phyloP scores from a whole-genome alignment of 2,797 vertebrate species.

The Steatocranus sp. region DNA sequence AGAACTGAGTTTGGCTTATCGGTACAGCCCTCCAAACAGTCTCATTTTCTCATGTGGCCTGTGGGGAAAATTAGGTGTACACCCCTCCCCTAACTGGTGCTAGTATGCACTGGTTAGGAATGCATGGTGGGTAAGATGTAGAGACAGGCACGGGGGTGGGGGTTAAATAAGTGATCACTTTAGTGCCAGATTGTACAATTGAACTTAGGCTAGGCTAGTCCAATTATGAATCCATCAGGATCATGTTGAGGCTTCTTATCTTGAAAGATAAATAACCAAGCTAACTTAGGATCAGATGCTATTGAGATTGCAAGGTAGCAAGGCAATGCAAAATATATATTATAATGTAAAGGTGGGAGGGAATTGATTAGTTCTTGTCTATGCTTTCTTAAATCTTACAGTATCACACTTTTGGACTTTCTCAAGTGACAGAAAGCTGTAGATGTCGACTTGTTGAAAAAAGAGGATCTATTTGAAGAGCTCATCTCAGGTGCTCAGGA shows the following conservation, averaged over 20 bases:
- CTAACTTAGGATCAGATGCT: slow-evolving; percentile 14
- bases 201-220: slow-evolving; percentile 18
- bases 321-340: slow-evolving; percentile 20
- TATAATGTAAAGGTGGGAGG: background rate
- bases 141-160: slow-evolving; percentile 25
- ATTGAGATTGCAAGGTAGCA: background rate
- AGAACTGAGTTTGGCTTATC: background rate
- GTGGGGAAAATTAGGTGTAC: background rate
- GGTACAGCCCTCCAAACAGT: background rate
- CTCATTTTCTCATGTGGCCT: background rate
- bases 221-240: slow-evolving; percentile 1
- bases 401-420: background rate
- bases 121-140: slow-evolving; percentile 34
- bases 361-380: slow-evolving; percentile 26
- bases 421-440: slow-evolving; percentile 2
- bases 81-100: background rate
- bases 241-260: background rate
- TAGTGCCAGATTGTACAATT: slow-evolving; percentile 17
- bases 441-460: slow-evolving; percentile 25
- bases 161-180: slow-evolving; percentile 27
- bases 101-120: slow-evolving; percentile 12
- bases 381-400: slow-evolving; percentile 16
- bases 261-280: background rate
- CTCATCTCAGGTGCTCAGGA: slow-evolving; percentile 19
- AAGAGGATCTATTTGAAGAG: slow-evolving; percentile 2